Evolutionary conservation across 2,113 vertebrate species (phyloP).

Genomic region (Ceyx melanurus): DNA sequence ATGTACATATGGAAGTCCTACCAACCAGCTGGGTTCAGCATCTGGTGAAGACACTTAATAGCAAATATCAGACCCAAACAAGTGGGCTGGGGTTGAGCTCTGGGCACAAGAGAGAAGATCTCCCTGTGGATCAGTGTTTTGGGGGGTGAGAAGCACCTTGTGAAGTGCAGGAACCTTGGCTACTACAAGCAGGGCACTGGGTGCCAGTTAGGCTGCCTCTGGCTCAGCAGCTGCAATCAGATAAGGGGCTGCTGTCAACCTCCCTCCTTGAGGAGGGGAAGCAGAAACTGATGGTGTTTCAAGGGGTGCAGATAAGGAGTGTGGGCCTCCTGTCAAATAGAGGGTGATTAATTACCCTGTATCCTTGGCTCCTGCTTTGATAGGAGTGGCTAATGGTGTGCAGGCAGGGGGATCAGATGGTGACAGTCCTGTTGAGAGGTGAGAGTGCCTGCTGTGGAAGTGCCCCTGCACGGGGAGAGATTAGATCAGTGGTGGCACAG

Average conservation of each 20-base stretch:
- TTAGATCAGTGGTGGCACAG: neutral
- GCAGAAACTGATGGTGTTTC: slow-evolving; percentile 53
- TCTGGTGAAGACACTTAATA: neutral
- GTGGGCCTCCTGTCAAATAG: slow-evolving; percentile 82
- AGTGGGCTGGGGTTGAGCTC: neutral
- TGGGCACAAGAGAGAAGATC: neutral
- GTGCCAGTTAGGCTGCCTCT: neutral
- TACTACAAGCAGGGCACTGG: neutral
- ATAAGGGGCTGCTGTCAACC: slow-evolving; percentile 77
- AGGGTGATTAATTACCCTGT: slow-evolving; percentile 87
- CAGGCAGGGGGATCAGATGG: slow-evolving; percentile 54
- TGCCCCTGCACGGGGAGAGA: neutral
- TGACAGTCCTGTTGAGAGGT: neutral
- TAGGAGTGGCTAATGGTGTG: slow-evolving; percentile 69
- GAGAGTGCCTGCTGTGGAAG: neutral
- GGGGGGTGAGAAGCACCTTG: neutral
- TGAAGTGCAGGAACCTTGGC: neutral
- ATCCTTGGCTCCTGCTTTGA: slow-evolving; percentile 72
- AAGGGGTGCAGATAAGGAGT: slow-evolving; percentile 78
- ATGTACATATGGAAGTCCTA: neutral
- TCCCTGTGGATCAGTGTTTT: rapidly evolving
- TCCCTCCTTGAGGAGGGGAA: slow-evolving; percentile 59
- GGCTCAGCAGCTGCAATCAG: slow-evolving; percentile 79
- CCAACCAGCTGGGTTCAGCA: neutral
- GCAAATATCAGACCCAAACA: neutral